Evolutionary conservation across 2,888 invertebrate species (phyloP).

Genomic region (Allacma fusca): DNA sequence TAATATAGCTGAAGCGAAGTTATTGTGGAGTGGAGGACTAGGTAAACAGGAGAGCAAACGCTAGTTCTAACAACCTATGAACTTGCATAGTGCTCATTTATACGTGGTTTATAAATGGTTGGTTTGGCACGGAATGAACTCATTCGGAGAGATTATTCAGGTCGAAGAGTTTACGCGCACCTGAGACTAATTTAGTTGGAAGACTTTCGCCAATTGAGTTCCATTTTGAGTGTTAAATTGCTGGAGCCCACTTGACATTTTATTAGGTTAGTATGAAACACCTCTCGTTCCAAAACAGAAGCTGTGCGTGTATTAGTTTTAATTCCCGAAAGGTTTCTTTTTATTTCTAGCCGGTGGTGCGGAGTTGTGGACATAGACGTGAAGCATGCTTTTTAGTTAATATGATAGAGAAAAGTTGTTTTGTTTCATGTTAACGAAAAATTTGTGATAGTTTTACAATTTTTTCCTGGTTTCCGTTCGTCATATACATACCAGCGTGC

Average conservation of each 20-base stretch:
- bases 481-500: too few species aligned
- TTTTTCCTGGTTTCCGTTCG: too few species aligned
- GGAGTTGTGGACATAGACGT: too few species aligned
- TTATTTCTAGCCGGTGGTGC: too few species aligned
- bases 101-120: constrained; percentile 26
- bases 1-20: not conserved
- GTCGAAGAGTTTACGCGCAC: constrained; percentile 24
- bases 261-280: not conserved
- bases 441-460: too few species aligned
- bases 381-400: too few species aligned
- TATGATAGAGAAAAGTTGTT: too few species aligned
- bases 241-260: not conserved
- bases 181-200: constrained; percentile 22
- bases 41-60: constrained; percentile 14
- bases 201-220: constrained; percentile 24
- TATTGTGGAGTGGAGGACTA: not conserved
- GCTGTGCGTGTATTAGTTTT: too few species aligned
- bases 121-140: constrained; percentile 47
- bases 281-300: too few species aligned
- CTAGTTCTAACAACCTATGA: not conserved
- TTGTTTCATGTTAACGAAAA: too few species aligned
- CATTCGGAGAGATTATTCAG: constrained; percentile 39
- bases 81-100: not conserved
- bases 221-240: constrained; percentile 17
- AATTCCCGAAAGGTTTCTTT: too few species aligned